These are phyloP conservation scores for Aphelenchoides avenae DNA, from an alignment of 1,140 invertebrate species.

Conservation along the genomic window DNA sequence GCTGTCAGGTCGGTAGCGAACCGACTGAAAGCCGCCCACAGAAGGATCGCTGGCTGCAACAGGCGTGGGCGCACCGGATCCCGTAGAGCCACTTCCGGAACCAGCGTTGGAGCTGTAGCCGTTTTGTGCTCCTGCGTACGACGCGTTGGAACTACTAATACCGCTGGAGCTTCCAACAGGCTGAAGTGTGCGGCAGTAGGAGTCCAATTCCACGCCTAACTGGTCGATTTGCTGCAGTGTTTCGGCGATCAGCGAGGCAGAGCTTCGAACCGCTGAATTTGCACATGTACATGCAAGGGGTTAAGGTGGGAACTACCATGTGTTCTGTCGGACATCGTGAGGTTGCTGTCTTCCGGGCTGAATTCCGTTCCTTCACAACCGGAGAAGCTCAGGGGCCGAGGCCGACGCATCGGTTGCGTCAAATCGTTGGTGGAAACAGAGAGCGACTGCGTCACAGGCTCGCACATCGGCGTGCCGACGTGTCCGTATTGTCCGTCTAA, in stretches of 20 bases:
- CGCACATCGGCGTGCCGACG: no score
- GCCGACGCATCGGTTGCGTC: neutral
- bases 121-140: neutral
- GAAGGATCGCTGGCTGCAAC: neutral
- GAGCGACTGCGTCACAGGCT: neutral
- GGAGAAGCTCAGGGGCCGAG: no score
- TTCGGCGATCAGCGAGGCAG: slow-evolving; percentile 27
- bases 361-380: no score
- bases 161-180: no score
- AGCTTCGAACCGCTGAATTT: no score
- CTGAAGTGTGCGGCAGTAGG: slow-evolving; percentile 23
- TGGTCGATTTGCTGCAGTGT: slow-evolving; percentile 37
- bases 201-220: slow-evolving; percentile 25
- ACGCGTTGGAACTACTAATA: no score
- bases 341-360: no score
- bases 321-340: no score
- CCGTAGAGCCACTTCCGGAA: slow-evolving; percentile 1
- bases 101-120: neutral
- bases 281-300: no score
- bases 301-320: no score
- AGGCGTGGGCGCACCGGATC: slow-evolving; percentile 5
- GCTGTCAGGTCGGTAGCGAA: neutral
- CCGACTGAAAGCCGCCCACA: slow-evolving; percentile 1
- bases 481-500: neutral
- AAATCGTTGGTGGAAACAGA: slow-evolving; percentile 7